phyloP scores from a whole-genome alignment of 1,140 invertebrate species.

The Atta cephalotes region DNA sequence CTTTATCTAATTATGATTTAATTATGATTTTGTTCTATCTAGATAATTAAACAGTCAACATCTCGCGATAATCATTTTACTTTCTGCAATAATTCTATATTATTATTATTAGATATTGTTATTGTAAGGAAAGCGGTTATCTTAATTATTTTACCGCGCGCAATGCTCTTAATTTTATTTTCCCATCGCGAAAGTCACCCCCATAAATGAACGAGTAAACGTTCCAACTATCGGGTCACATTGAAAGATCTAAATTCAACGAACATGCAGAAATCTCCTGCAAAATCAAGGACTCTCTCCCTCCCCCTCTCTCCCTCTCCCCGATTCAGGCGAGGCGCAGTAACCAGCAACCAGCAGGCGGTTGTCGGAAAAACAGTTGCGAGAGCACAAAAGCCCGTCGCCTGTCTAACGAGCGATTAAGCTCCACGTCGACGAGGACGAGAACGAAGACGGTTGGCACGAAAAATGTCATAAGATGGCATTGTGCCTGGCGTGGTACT shows the following conservation, averaged over 20 bases:
- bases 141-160: neutral
- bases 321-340: slow-evolving; percentile 11
- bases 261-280: neutral
- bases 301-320: no score
- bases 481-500: slow-evolving; percentile 81
- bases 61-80: neutral
- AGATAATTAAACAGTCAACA: neutral
- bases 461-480: slow-evolving; percentile 83
- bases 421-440: slow-evolving; percentile 66
- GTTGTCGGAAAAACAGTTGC: slow-evolving; percentile 73
- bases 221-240: neutral
- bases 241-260: slow-evolving; percentile 32
- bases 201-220: neutral
- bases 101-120: neutral
- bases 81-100: no score
- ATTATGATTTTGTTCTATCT: no score
- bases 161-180: slow-evolving; percentile 1
- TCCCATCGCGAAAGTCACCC: neutral
- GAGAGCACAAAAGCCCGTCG: slow-evolving; percentile 68
- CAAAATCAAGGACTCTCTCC: slow-evolving; percentile 22
- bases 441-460: slow-evolving; percentile 78
- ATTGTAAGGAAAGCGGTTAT: neutral
- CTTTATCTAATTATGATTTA: no score
- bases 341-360: slow-evolving; percentile 1
- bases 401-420: slow-evolving; percentile 82